Conservation (phyloP, 2,888 invertebrate species). For the Drosophila emarginata region DNA sequence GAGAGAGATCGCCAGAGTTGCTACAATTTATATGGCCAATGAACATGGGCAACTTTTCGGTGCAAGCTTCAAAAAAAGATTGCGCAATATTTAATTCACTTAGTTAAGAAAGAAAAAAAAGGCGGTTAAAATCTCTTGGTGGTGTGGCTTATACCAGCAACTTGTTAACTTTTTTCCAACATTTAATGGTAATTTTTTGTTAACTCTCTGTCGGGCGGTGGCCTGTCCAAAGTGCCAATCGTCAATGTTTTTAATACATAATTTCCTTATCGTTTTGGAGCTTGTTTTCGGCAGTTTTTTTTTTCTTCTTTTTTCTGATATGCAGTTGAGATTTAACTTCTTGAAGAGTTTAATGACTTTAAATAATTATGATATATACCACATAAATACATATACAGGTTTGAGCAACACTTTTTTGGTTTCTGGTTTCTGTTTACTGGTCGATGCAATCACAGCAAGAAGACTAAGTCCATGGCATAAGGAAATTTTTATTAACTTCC, state of each 20-base stretch:
- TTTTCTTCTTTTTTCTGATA: conserved; percentile 37
- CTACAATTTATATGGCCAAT: conserved; percentile 76
- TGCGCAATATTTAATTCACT: conserved; percentile 76
- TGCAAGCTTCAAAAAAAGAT: conserved; percentile 36
- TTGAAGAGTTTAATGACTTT: conserved; percentile 68
- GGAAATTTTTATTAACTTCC: conserved; percentile 63
- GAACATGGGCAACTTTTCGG: conserved; percentile 63
- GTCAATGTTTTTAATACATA: conserved; percentile 73
- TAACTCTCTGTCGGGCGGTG: conserved; percentile 48
- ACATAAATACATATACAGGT: conserved; percentile 41
- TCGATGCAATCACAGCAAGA: conserved; percentile 35
- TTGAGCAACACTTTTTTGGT: conserved; percentile 66
- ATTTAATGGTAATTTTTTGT: conserved; percentile 68
- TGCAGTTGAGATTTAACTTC: conserved; percentile 63
- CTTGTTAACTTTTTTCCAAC: conserved; percentile 68
- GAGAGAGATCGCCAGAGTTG: conserved; percentile 55
- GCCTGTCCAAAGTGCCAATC: conserved; percentile 51
- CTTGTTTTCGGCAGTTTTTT: conserved; percentile 31
- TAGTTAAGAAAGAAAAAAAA: conserved; percentile 43
- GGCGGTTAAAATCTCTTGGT: conserved; percentile 61
- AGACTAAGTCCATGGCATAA: conserved; percentile 29
- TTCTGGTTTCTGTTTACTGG: conserved; percentile 39
- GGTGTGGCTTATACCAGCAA: conserved; percentile 59
- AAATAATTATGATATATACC: conserved; percentile 65
- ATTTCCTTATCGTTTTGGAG: conserved; percentile 69